phyloP scores from a whole-genome alignment of 2,113 vertebrate species.

The Shinisaurus crocodilurus region DNA sequence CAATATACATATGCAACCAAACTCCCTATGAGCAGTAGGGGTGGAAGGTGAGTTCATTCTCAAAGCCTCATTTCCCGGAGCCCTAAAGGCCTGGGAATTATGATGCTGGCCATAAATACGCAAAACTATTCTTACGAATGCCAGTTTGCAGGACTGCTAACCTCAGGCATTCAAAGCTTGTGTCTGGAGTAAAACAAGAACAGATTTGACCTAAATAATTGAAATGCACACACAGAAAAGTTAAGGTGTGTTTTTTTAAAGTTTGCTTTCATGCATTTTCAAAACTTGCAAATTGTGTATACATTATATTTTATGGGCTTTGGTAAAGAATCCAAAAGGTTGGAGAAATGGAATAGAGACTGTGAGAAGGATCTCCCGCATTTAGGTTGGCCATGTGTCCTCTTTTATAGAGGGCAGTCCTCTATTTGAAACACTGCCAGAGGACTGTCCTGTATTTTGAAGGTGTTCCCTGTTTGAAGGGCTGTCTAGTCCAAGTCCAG shows the following conservation, averaged over 20 bases:
- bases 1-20: slow-evolving; percentile 8
- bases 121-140: not conserved
- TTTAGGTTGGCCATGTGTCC: not conserved
- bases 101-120: not conserved
- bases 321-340: not conserved
- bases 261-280: not conserved
- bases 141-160: not conserved
- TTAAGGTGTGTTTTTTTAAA: not conserved
- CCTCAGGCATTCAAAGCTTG: not conserved
- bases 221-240: not conserved
- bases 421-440: too few species aligned
- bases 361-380: too few species aligned
- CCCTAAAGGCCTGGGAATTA: not conserved
- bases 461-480: too few species aligned
- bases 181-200: not conserved
- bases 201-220: slow-evolving; percentile 6
- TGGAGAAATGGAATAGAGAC: not conserved
- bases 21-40: slow-evolving; percentile 27
- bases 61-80: slow-evolving; percentile 24
- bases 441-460: too few species aligned
- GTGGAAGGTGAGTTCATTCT: slow-evolving; percentile 33
- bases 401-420: too few species aligned
- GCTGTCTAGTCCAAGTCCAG: too few species aligned
- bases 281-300: not conserved
- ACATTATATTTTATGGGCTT: not conserved